Base-by-base conservation (phyloP, 2,888 invertebrate species). In the Clistopyga incitator region DNA sequence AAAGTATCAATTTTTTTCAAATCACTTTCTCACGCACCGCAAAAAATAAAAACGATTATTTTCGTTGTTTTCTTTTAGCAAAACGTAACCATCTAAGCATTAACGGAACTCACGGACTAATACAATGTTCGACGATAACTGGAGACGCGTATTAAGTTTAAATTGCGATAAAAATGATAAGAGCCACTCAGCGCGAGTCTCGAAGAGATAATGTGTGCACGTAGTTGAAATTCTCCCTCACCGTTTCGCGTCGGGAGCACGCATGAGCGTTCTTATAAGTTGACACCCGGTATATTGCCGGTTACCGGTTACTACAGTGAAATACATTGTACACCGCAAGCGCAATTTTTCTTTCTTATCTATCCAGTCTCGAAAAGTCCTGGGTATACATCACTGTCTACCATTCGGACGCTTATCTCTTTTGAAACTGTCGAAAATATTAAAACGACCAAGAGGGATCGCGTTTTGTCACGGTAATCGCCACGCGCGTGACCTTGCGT, bases 131-230 rank as follows among this genome's bases (percentile, higher is more conserved):
- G 68, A 18, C 74, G 84, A 80, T 84, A 84, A 84, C 83, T 74
- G 64, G 82, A 76, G 79, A 64, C 75, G 81, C 18, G 82, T 74
- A 78, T 86, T 76, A 61, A 86, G 86, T 86, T 84, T 83, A 84
- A 84, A 79, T 78, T 84, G 84, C 82, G 86, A 86, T 86, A 86
- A 86, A 84, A 86, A 81, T 78, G 86, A 84, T 86, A 86, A 86
- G 86, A 77, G 18, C 61, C 52, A n/a, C 45, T 13, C 74, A 29
- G 20, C 47, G 45, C 18, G 23, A 18, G 59, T n/a, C 23, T 10
- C 10, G n/a, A 8, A 47, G 61, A 61, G 74, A 74, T 74, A 74
- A 47, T 59, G 45, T 18, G 29, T 20, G 47, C 18, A 20, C 13
- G 15, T 34, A 11, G 3, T 2, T 54, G 2, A 23, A 38, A 42